A percentile compares a stretch with the other conserved stretches of the same genome.
These are phyloP conservation scores for Drosophila anomalata DNA, from an alignment of 2,888 invertebrate genomes.

Conservation along the genomic window DNA sequence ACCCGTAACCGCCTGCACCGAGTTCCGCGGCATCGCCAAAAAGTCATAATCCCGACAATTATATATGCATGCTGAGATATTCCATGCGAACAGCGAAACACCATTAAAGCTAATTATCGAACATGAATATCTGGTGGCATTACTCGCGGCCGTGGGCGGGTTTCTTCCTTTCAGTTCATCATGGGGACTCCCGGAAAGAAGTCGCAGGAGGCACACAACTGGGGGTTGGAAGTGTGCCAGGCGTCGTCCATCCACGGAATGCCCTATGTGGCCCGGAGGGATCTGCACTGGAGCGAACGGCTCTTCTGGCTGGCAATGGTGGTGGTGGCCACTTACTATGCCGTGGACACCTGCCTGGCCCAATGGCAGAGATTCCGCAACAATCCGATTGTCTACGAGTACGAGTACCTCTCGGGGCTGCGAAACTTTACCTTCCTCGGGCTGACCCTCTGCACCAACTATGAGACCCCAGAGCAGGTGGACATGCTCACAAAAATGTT, in stretches of 20 bases:
- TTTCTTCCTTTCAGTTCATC: slow-evolving; percentile 30
- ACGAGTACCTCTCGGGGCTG: slow-evolving; percentile 84
- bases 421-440: slow-evolving; percentile 85
- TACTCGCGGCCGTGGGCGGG: slow-evolving; percentile 22
- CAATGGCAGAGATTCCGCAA: slow-evolving; percentile 84
- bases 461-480: slow-evolving; percentile 75
- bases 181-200: slow-evolving; percentile 39
- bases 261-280: slow-evolving; percentile 72
- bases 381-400: slow-evolving; percentile 85
- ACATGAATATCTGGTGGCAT: slow-evolving; percentile 30
- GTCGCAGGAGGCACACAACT: slow-evolving; percentile 27
- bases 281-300: slow-evolving; percentile 79
- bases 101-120: slow-evolving; percentile 33
- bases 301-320: slow-evolving; percentile 75
- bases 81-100: slow-evolving; percentile 57
- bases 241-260: slow-evolving; percentile 81
- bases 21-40: neutral
- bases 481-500: slow-evolving; percentile 77
- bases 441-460: slow-evolving; percentile 85
- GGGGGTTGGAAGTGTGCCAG: slow-evolving; percentile 59
- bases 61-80: slow-evolving; percentile 62
- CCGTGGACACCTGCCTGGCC: slow-evolving; percentile 67
- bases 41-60: slow-evolving; percentile 37
- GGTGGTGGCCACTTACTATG: slow-evolving; percentile 67
- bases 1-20: slow-evolving; percentile 6